A percentile compares a stretch with the other conserved stretches of the same genome.
phyloP scores from a whole-genome alignment of 2,888 invertebrate genomes.

The Phalangium opilio region DNA sequence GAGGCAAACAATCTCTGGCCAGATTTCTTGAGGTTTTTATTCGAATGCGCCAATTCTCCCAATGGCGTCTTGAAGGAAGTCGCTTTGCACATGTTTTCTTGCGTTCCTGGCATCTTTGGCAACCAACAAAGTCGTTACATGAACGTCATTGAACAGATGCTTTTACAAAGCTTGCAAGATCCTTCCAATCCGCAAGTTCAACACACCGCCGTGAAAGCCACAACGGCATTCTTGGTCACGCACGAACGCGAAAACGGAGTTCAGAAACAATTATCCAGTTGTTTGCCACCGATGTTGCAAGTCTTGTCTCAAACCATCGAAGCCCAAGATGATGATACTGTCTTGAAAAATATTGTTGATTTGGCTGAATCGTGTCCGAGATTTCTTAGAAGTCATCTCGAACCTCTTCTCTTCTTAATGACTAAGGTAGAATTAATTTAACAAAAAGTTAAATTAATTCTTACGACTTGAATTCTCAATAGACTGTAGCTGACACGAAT shows the following conservation, averaged over 20 bases:
- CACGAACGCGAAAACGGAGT: constrained; percentile 88
- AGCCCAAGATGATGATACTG: constrained; percentile 64
- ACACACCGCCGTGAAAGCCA: constrained; percentile 39
- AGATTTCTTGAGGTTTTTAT: constrained; percentile 79
- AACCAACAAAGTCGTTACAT: constrained; percentile 82
- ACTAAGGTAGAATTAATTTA: background rate
- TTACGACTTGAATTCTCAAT: background rate
- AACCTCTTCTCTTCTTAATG: constrained; percentile 46
- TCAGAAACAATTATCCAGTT: constrained; percentile 70
- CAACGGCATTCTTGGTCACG: constrained; percentile 59
- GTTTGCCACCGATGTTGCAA: constrained; percentile 49
- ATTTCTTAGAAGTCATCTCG: constrained; percentile 71
- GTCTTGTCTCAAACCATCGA: constrained; percentile 65
- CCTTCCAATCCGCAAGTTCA: constrained; percentile 47
- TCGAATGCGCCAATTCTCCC: constrained; percentile 77
- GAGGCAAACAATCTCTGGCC: constrained; percentile 80
- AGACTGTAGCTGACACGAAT: constrained; percentile 22
- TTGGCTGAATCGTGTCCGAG: constrained; percentile 85
- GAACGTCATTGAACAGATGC: constrained; percentile 86
- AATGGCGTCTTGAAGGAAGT: constrained; percentile 74
- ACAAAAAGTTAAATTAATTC: constrained; percentile 4
- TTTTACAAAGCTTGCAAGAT: constrained; percentile 62
- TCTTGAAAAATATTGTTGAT: constrained; percentile 84
- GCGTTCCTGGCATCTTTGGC: constrained; percentile 84
- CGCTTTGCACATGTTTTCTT: constrained; percentile 87